phyloP scores from a whole-genome alignment of 2,113 vertebrate species.

The Polypterus bichir region DNA sequence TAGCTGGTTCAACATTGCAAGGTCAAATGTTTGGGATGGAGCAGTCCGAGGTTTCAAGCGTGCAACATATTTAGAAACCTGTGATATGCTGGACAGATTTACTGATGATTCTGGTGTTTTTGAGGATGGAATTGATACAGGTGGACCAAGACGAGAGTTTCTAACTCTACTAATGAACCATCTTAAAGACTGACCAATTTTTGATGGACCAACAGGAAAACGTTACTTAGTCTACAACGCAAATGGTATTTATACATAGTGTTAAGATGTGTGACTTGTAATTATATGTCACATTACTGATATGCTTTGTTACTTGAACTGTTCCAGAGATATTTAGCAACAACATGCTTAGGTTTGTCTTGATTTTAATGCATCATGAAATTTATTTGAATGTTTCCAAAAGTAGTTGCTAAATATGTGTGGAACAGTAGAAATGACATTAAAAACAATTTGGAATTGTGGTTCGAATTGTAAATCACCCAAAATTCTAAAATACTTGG shows the following conservation, averaged over 20 bases:
- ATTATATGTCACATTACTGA: neutral
- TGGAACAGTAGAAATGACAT: neutral
- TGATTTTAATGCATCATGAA: no score
- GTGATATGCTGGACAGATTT: constrained; percentile 6
- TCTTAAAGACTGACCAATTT: constrained; percentile 19
- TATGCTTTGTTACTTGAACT: neutral
- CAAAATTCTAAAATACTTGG: constrained; percentile 13
- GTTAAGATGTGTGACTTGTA: neutral
- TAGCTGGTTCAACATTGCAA: no score
- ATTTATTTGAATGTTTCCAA: no score
- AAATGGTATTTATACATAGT: constrained; percentile 10
- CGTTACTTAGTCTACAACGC: constrained; percentile 24
- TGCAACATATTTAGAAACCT: constrained; percentile 8
- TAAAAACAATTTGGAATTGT: neutral
- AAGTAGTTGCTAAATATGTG: no score
- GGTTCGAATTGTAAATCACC: constrained; percentile 5
- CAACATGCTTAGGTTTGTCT: no score
- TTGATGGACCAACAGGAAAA: constrained; percentile 23
- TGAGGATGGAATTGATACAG: constrained; percentile 3
- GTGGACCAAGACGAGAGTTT: constrained; percentile 4
- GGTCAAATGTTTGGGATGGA: constrained; percentile 9
- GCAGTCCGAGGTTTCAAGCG: constrained; percentile 5
- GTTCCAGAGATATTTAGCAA: no score
- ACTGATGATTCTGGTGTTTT: constrained; percentile 2
- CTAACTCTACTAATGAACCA: constrained; percentile 21